Conservation (phyloP, 1,140 invertebrate species). For the Amyelois transitella region DNA sequence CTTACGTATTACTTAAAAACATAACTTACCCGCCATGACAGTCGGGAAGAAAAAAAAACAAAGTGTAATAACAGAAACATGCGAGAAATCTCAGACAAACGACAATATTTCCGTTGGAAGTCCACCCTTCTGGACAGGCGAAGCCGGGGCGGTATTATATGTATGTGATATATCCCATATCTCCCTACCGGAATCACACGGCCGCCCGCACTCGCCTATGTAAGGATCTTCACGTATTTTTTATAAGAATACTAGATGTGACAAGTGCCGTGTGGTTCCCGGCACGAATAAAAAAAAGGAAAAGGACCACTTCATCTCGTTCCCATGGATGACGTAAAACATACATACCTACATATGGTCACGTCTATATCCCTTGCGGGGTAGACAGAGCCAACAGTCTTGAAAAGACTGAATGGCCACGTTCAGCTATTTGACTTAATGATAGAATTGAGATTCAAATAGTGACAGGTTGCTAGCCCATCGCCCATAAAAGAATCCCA, state of each 20-base stretch:
- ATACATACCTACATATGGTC: too few relatives aligned
- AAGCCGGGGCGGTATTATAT: constrained; percentile 42
- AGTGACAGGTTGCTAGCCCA: too few relatives aligned
- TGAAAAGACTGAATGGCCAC: too few relatives aligned
- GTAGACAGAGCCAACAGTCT: too few relatives aligned
- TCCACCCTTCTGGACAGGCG: constrained; percentile 41
- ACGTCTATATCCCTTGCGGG: too few relatives aligned
- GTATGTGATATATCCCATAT: constrained; percentile 63
- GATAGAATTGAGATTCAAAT: too few relatives aligned
- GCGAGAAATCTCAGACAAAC: not conserved
- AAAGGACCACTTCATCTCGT: too few relatives aligned
- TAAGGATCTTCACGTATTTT: constrained; percentile 12
- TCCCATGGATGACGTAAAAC: not conserved
- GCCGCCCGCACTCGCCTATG: constrained; percentile 52
- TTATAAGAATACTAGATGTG: not conserved
- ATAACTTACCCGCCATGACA: not conserved
- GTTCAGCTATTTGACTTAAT: too few relatives aligned
- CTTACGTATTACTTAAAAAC: too few relatives aligned
- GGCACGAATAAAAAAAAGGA: not conserved
- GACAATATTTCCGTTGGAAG: not conserved
- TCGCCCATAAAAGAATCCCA: too few relatives aligned
- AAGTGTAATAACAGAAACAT: not conserved
- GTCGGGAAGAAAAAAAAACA: not conserved
- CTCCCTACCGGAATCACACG: constrained; percentile 64
- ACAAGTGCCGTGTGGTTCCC: too few relatives aligned